phyloP scores from a whole-genome alignment of 2,888 invertebrate genomes.

The Xylophagus ater region DNA sequence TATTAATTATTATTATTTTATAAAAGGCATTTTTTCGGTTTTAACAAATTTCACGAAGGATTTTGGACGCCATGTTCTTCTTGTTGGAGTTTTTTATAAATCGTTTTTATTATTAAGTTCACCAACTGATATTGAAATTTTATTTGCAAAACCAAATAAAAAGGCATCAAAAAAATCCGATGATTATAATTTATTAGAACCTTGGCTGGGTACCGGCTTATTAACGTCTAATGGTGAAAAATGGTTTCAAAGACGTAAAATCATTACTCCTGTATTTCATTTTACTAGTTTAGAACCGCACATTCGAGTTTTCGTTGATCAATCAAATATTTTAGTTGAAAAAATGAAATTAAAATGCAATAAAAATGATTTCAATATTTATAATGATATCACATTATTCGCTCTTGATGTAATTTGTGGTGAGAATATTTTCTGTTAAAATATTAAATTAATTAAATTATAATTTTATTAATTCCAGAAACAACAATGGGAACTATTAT shows the following conservation, averaged over 20 bases:
- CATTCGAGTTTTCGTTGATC: conserved; percentile 52
- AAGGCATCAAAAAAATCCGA: conserved; percentile 6
- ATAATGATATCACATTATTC: neutral
- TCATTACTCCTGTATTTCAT: conserved; percentile 63
- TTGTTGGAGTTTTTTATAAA: no score
- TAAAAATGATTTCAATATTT: conserved; percentile 3
- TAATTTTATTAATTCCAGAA: neutral
- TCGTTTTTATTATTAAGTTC: no score
- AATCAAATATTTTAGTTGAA: conserved; percentile 44
- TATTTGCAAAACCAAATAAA: conserved; percentile 7
- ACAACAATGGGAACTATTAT: conserved; percentile 5
- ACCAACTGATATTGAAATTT: conserved; percentile 3
- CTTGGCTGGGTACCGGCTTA: conserved; percentile 14
- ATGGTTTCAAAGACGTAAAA: conserved; percentile 54
- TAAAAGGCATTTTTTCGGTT: no score
- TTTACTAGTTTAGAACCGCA: conserved; percentile 61
- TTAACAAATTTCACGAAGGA: no score
- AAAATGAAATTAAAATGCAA: conserved; percentile 34
- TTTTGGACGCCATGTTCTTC: no score
- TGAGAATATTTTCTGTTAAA: neutral
- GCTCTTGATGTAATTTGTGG: conserved; percentile 10
- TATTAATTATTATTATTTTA: no score
- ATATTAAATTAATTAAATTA: neutral
- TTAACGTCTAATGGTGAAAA: conserved; percentile 25
- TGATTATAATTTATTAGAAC: conserved; percentile 1